These are phyloP conservation scores for Engraulis encrasicolus DNA, from an alignment of 2,113 vertebrate species.

Conservation along the genomic window DNA sequence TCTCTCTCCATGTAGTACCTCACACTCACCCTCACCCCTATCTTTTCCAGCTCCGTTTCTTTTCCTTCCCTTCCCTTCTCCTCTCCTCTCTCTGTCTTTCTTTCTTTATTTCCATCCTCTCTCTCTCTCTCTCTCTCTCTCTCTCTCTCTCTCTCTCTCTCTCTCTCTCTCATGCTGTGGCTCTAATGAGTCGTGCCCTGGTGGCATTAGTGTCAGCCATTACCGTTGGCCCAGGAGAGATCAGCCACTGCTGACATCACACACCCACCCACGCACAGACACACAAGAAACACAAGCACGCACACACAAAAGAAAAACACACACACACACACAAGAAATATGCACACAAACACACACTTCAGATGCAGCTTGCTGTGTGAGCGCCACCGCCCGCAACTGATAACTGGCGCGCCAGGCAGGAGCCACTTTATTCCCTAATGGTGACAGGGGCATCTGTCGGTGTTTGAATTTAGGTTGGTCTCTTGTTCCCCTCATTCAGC, in stretches of 20 bases:
- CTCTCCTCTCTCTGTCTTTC: background rate
- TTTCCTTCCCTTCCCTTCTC: background rate
- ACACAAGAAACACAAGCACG: too few species aligned
- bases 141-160: background rate
- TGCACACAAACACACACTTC: too few species aligned
- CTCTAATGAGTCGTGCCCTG: background rate
- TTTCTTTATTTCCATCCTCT: background rate
- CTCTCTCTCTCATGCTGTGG: background rate
- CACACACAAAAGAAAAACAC: too few species aligned
- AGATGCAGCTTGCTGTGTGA: background rate
- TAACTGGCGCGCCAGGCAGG: slow-evolving; percentile 36
- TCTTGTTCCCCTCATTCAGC: background rate
- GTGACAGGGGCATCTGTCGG: slow-evolving; percentile 42
- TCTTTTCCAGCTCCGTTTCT: background rate
- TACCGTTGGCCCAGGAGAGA: background rate
- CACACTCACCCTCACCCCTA: too few species aligned
- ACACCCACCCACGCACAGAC: too few species aligned
- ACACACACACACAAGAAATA: too few species aligned
- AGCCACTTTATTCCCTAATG: slow-evolving; percentile 27
- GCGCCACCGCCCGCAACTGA: slow-evolving; percentile 30
- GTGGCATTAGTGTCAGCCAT: background rate
- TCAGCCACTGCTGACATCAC: background rate
- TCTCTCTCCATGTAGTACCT: too few species aligned
- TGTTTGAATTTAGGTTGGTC: background rate
- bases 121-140: background rate